Evolutionary conservation across 2,113 vertebrate species (phyloP), one percentile per base, ranked within the genome.

Genomic region (Corapipo altera): DNA sequence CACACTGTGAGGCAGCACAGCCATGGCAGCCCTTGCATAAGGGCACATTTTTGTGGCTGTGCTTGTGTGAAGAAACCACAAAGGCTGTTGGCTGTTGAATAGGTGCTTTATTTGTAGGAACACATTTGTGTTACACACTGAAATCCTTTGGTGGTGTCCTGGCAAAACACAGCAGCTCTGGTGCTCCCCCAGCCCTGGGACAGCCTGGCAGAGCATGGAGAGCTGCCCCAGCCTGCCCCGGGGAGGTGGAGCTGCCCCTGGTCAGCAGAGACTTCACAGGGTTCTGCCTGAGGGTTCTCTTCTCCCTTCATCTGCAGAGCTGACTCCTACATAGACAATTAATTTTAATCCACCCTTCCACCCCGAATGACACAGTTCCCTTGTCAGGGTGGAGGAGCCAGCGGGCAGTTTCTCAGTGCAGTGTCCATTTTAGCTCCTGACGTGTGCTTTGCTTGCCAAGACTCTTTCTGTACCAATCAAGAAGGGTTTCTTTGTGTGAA

Each of bases 1-100:
- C 15, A 4, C 37, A 1, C 15, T 1, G 0, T 17, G 52, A 44
- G 24, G 51, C 72, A 30, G 83, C 10, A 13, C 2, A 35, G n/a
- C 87, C 41, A 0, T 48, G 33, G 76, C 44, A n/a, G 75, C 74
- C 69, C 52, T 57, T 19, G 2, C 11, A 3, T 2, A 4, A 15
- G 37, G 67, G 39, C 12, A 2, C 0, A 0, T 7, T 33, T 44
- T 7, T 13, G 3, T 1, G 9, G 71, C 44, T 2, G 0, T 55
- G 16, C 39, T 1, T 19, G 32, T 10, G 49, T 37, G 43, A 49
- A 51, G 35, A n/a, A 81, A 14, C 12, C 80, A 24, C 55, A 41
- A 11, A n/a, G 37, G 26, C 89, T 69, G 49, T 28, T 51, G 57
- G 84, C 55, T 59, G 23, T 7, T 9, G 61, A 35, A 20, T 1